These are phyloP conservation scores for Temnopleurus reevesii DNA, from an alignment of 53 echinoderm and acorn worm genomes.

Conservation along the genomic window DNA sequence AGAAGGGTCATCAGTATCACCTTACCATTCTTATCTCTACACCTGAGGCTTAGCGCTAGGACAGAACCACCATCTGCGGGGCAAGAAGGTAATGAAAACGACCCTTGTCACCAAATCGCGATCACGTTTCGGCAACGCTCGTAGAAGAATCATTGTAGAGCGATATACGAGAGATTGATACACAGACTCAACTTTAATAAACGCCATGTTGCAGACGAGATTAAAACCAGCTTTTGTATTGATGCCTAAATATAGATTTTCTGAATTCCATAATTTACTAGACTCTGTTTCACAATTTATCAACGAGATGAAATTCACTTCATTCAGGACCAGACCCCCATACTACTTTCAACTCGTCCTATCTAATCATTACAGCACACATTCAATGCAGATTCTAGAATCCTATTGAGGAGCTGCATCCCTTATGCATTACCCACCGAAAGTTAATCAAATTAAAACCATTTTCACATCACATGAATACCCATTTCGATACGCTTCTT, in stretches of 20 bases:
- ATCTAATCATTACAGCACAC: too few relatives aligned
- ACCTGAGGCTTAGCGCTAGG: conserved; percentile 22
- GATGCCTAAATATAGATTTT: background rate
- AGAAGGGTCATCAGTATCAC: background rate
- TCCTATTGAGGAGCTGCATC: background rate
- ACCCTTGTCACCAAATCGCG: background rate
- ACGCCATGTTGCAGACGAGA: background rate
- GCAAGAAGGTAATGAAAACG: conserved; percentile 14
- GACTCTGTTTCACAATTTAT: background rate
- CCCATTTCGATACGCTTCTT: background rate
- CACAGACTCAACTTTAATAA: background rate
- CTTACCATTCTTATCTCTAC: background rate
- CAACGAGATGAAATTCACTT: too few relatives aligned
- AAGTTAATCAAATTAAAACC: conserved; percentile 24
- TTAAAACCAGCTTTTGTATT: background rate
- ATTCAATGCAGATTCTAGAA: background rate
- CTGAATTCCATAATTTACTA: background rate
- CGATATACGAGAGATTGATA: background rate
- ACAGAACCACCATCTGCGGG: conserved; percentile 4
- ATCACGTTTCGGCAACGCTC: conserved; percentile 11
- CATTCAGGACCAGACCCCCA: background rate
- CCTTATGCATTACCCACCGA: background rate
- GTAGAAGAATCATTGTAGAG: background rate
- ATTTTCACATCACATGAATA: background rate
- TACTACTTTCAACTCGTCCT: background rate